These are phyloP conservation scores for Dysmachus trigonus DNA, from an alignment of 2,888 invertebrate species.

Conservation along the genomic window DNA sequence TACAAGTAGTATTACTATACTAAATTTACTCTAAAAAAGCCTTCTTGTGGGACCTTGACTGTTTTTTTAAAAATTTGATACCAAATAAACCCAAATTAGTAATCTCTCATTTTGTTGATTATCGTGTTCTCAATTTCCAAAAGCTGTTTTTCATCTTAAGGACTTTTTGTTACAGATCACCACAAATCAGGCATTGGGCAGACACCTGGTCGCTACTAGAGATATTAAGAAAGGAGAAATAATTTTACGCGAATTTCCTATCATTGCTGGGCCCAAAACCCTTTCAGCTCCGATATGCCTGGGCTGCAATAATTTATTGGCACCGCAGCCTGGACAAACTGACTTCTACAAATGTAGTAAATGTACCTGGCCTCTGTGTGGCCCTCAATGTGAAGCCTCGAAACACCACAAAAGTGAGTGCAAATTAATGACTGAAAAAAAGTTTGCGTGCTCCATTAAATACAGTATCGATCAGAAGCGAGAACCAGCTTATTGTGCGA, in stretches of 20 bases:
- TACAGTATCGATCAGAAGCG: slow-evolving; percentile 60
- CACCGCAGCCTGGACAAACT: slow-evolving; percentile 49
- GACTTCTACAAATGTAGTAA: slow-evolving; percentile 70
- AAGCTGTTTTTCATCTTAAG: too few species aligned
- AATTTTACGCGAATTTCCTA: slow-evolving; percentile 73
- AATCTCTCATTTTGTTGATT: too few species aligned
- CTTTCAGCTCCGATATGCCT: slow-evolving; percentile 71
- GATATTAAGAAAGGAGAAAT: slow-evolving; percentile 75
- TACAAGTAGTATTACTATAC: too few species aligned
- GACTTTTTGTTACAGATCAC: slow-evolving; percentile 69
- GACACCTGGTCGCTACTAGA: slow-evolving; percentile 73
- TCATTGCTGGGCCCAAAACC: slow-evolving; percentile 74
- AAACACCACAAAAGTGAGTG: slow-evolving; percentile 71
- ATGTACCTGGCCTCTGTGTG: slow-evolving; percentile 78
- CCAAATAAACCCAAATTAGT: too few species aligned
- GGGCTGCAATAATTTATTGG: slow-evolving; percentile 69
- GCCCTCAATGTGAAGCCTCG: slow-evolving; percentile 68
- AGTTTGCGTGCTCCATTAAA: slow-evolving; percentile 69
- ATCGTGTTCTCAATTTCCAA: too few species aligned
- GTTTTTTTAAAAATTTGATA: too few species aligned
- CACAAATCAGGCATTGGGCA: slow-evolving; percentile 64
- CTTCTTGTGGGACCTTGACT: too few species aligned
- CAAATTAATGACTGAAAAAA: slow-evolving; percentile 68
- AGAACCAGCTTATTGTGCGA: slow-evolving; percentile 74
- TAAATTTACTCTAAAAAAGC: too few species aligned